A percentile compares a stretch with the other conserved stretches of the same genome.
Evolutionary conservation across 2,113 vertebrate species (phyloP).

Genomic region (Pollimyrus isidori): DNA sequence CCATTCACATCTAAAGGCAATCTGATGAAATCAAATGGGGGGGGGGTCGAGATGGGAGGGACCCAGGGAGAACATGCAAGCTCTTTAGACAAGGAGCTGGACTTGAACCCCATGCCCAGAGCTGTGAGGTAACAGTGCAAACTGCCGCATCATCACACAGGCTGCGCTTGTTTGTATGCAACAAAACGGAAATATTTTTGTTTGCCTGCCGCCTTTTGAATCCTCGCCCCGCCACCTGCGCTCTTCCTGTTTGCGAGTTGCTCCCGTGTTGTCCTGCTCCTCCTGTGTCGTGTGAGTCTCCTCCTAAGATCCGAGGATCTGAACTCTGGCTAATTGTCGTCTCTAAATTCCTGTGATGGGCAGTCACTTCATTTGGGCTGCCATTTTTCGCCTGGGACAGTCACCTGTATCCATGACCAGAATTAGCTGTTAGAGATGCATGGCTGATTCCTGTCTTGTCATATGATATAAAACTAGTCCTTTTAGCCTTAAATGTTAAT

Average conservation of each 20-base stretch:
- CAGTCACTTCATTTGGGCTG: background rate
- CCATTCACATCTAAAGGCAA: no score
- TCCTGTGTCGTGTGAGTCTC: background rate
- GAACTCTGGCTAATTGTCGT: no score
- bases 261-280: background rate
- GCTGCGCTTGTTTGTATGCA: background rate
- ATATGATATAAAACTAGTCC: background rate
- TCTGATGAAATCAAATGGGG: background rate
- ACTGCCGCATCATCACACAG: background rate
- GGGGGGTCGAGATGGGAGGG: no score
- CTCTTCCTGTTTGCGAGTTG: background rate
- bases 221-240: background rate
- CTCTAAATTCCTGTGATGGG: background rate
- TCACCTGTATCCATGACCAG: background rate
- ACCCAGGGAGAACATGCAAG: background rate
- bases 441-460: background rate
- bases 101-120: no score
- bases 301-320: background rate
- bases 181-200: background rate
- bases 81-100: background rate
- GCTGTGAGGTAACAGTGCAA: background rate
- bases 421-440: background rate
- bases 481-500: background rate
- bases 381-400: background rate
- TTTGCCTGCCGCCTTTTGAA: background rate